phyloP scores from a whole-genome alignment of 2,797 vertebrate genomes.

The Morelia viridis region DNA sequence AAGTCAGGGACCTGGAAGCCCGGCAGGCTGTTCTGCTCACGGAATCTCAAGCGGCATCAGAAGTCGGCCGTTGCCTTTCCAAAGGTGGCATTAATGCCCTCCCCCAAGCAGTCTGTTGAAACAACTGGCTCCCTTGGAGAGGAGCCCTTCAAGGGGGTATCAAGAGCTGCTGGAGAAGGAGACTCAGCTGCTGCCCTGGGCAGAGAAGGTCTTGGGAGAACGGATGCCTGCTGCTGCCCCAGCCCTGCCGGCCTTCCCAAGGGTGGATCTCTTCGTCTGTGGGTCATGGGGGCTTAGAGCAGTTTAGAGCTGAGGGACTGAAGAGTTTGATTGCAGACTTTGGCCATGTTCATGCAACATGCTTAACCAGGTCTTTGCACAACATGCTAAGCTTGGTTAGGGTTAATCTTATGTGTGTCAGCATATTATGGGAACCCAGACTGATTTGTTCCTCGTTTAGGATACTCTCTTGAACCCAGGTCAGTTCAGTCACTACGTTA shows the following conservation, averaged over 20 bases:
- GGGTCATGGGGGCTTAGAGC: not conserved
- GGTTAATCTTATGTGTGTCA: not conserved
- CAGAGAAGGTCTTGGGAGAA: not conserved
- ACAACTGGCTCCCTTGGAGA: not conserved
- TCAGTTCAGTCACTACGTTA: not conserved
- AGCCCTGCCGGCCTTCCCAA: not conserved
- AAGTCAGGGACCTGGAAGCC: conserved; percentile 37
- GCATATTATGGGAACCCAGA: not conserved
- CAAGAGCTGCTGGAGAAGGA: not conserved
- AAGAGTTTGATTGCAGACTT: not conserved
- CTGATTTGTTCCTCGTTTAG: not conserved
- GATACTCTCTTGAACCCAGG: not conserved
- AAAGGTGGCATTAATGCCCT: not conserved
- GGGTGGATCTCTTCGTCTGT: not conserved
- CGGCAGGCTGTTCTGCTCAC: not conserved
- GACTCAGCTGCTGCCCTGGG: too few species aligned
- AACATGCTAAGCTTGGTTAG: not conserved
- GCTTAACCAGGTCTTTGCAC: not conserved
- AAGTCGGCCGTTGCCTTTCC: not conserved
- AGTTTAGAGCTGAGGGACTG: not conserved
- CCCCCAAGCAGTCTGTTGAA: not conserved
- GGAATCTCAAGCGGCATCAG: fast-evolving
- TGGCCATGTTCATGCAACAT: too few species aligned
- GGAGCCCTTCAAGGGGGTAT: not conserved
- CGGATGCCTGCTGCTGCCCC: fast-evolving